phyloP scores from a whole-genome alignment of 2,888 invertebrate genomes.

The Trichopoda pennipes region DNA sequence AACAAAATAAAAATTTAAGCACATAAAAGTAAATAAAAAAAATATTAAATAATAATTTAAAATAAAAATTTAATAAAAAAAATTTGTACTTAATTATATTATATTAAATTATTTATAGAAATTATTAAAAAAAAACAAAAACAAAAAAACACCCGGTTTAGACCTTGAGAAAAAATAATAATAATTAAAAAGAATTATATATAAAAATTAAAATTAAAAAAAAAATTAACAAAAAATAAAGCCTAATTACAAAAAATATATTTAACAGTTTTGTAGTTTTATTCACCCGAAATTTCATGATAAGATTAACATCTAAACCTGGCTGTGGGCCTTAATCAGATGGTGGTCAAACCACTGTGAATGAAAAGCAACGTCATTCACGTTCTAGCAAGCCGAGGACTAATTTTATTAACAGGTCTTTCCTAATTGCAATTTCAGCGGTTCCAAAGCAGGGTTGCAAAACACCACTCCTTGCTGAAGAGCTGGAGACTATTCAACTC shows the following conservation, averaged over 20 bases:
- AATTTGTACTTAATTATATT: slow-evolving; percentile 68
- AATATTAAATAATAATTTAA: slow-evolving; percentile 10
- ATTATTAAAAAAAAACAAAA: slow-evolving; percentile 56
- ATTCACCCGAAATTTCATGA: too few species aligned
- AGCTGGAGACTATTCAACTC: too few species aligned
- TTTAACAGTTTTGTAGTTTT: slow-evolving; percentile 2
- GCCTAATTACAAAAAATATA: slow-evolving; percentile 57
- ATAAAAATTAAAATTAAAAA: slow-evolving; percentile 55
- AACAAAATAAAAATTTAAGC: slow-evolving; percentile 63
- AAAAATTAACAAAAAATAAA: slow-evolving; percentile 56
- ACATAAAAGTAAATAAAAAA: slow-evolving; percentile 44
- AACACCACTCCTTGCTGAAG: too few species aligned
- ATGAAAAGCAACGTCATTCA: too few species aligned
- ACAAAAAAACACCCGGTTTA: slow-evolving; percentile 47
- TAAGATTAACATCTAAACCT: too few species aligned
- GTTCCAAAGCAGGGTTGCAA: too few species aligned
- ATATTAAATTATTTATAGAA: slow-evolving; percentile 69
- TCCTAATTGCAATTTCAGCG: too few species aligned
- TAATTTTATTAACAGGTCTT: too few species aligned
- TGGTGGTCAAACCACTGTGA: too few species aligned
- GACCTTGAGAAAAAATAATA: slow-evolving; percentile 50
- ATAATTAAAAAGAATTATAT: slow-evolving; percentile 56
- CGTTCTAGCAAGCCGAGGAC: too few species aligned
- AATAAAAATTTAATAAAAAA: slow-evolving; percentile 41
- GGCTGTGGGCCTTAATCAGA: too few species aligned